Conservation (phyloP, 2,888 invertebrate genomes). For the Sphaerophoria rueppellii region DNA sequence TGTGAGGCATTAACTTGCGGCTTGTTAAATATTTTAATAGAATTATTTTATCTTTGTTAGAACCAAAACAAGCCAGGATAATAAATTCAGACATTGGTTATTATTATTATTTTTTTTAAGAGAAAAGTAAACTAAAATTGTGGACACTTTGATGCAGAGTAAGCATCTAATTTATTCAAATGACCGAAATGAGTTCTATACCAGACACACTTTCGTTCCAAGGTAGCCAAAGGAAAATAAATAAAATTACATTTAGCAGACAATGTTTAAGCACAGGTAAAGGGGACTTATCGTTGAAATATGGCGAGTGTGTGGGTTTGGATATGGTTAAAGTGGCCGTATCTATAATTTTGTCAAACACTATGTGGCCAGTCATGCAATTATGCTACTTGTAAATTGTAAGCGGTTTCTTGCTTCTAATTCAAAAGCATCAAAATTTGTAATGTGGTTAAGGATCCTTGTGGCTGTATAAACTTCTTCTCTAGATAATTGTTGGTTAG, state of each 20-base stretch:
- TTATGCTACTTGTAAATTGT: too few relatives aligned
- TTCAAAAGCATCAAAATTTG: not conserved
- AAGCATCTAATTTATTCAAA: conserved; percentile 17
- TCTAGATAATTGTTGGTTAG: not conserved
- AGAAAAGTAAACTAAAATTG: not conserved
- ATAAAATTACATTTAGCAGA: not conserved
- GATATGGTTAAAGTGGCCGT: not conserved
- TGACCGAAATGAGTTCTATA: not conserved
- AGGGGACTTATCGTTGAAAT: not conserved
- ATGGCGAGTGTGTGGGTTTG: not conserved
- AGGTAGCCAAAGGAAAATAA: not conserved
- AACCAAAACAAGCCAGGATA: too few relatives aligned
- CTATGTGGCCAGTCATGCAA: conserved; percentile 1
- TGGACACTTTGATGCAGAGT: not conserved
- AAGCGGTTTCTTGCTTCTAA: too few relatives aligned
- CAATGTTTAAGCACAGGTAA: not conserved
- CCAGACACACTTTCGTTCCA: not conserved
- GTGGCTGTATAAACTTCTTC: not conserved
- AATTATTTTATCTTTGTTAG: too few relatives aligned
- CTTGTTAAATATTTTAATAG: too few relatives aligned
- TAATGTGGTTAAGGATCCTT: conserved; percentile 7
- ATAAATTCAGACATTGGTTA: not conserved
- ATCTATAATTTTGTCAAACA: not conserved
- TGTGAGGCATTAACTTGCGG: too few relatives aligned
- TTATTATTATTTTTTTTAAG: not conserved